Percentiles rank a stretch among this genome's conserved stretches.
Evolutionary conservation across 2,113 vertebrate species (phyloP).

Genomic region (Bettongia penicillata): DNA sequence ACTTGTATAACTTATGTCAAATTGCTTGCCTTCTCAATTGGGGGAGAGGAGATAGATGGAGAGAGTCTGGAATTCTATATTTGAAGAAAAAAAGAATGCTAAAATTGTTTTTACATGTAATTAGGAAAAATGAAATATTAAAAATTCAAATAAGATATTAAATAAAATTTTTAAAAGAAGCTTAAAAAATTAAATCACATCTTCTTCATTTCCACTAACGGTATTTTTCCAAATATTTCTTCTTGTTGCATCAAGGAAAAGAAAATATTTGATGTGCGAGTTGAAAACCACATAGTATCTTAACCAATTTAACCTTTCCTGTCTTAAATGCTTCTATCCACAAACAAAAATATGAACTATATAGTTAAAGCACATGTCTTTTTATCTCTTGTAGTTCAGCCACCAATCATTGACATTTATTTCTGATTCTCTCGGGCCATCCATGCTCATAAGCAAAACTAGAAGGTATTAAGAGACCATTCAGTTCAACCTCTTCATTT

Average conservation of each 20-base stretch:
- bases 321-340: too few relatives aligned
- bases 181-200: not conserved
- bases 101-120: too few relatives aligned
- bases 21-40: too few relatives aligned
- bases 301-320: not conserved
- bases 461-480: not conserved
- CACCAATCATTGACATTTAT: not conserved
- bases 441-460: not conserved
- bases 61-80: too few relatives aligned
- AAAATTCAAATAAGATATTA: too few relatives aligned
- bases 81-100: too few relatives aligned
- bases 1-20: too few relatives aligned
- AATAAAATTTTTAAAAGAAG: too few relatives aligned
- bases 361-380: too few relatives aligned
- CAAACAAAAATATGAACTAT: too few relatives aligned
- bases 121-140: too few relatives aligned
- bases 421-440: not conserved
- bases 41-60: too few relatives aligned
- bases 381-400: not conserved
- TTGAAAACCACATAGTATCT: not conserved
- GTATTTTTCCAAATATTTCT: not conserved
- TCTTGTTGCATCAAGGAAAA: not conserved
- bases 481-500: not conserved
- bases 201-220: not conserved
- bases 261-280: not conserved